Evolutionary conservation across 2,888 invertebrate species (phyloP).

Genomic region (Baccha elongata): DNA sequence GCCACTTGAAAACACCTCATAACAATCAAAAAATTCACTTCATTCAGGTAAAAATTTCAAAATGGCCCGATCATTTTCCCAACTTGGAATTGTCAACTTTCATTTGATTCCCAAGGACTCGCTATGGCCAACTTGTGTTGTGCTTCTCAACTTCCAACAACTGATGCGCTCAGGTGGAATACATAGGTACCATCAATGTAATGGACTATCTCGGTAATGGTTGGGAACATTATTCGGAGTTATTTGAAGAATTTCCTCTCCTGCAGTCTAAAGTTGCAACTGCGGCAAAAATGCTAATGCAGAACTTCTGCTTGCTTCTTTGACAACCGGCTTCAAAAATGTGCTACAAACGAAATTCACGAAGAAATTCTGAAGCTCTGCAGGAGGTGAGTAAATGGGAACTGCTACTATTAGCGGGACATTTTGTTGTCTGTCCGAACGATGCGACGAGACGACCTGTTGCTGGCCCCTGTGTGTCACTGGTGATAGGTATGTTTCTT

Average conservation of each 20-base stretch:
- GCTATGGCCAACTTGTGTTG: conserved; percentile 3
- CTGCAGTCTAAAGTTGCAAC: neutral
- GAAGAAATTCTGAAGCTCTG: conserved; percentile 24
- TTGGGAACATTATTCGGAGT: conserved; percentile 39
- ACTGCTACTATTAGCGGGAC: conserved; percentile 67
- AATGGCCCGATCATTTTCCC: conserved; percentile 49
- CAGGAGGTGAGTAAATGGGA: conserved; percentile 53
- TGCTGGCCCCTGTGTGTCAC: conserved; percentile 43
- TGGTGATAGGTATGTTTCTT: conserved; percentile 49
- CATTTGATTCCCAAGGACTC: conserved; percentile 21
- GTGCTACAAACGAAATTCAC: conserved; percentile 10
- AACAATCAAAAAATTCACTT: conserved; percentile 71
- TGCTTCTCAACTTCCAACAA: neutral
- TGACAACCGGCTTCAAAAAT: conserved; percentile 39
- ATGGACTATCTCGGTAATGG: conserved; percentile 61
- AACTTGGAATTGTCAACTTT: conserved; percentile 46
- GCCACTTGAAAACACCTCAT: conserved; percentile 61
- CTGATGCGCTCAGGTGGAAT: conserved; percentile 38
- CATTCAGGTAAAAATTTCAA: conserved; percentile 38
- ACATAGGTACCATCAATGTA: conserved; percentile 26
- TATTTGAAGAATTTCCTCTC: conserved; percentile 53
- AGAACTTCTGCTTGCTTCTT: neutral
- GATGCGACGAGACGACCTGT: neutral
- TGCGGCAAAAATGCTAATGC: conserved; percentile 61
- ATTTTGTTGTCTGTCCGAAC: conserved; percentile 43